Conservation (phyloP, 2,797 vertebrate species). For the Vireo griseus region DNA sequence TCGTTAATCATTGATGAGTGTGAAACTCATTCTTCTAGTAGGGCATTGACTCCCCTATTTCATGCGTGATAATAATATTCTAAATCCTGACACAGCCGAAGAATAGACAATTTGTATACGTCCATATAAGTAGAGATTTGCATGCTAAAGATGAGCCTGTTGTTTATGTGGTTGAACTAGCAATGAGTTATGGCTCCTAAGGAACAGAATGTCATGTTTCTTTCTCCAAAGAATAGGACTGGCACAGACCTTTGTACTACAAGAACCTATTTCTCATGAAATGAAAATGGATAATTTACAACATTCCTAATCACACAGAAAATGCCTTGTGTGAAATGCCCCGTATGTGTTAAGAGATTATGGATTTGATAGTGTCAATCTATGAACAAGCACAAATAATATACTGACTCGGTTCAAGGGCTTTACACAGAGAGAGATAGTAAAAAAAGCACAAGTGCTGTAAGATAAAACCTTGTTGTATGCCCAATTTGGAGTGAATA, state of each 20-base stretch:
- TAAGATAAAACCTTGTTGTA: not conserved
- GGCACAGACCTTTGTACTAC: not conserved
- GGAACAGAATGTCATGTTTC: not conserved
- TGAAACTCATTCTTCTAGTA: not conserved
- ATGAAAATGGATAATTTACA: conserved; percentile 43
- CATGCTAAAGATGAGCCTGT: not conserved
- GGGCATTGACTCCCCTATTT: not conserved
- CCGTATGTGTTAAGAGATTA: not conserved
- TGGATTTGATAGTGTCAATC: conserved; percentile 1
- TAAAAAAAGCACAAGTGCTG: accelerated
- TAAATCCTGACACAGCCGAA: not conserved
- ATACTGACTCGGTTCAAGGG: not conserved
- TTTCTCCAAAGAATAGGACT: conserved; percentile 4
- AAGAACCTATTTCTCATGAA: not conserved
- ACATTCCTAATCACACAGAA: conserved; percentile 29
- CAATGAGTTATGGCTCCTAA: not conserved
- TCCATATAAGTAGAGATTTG: not conserved
- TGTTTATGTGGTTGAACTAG: not conserved
- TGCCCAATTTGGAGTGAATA: not conserved
- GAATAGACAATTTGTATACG: not conserved
- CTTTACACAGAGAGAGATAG: not conserved
- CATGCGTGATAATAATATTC: not conserved
- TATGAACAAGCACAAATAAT: not conserved
- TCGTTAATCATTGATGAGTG: not conserved
- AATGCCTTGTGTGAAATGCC: not conserved